A percentile compares a stretch with the other conserved stretches of the same genome.
Evolutionary conservation across 2,888 invertebrate genomes (phyloP).

Genomic region (Cosmia trapezina): DNA sequence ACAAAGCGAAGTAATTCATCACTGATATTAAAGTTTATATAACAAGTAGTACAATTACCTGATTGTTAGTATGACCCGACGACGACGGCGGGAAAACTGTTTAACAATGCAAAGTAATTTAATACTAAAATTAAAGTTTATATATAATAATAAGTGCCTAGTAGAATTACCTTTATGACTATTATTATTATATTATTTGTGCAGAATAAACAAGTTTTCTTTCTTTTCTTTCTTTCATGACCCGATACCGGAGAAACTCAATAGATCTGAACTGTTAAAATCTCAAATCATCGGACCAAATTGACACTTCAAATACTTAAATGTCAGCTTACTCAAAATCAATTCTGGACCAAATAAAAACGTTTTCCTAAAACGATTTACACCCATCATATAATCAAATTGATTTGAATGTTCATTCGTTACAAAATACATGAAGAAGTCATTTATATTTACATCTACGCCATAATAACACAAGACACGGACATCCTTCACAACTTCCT

Average conservation of each 20-base stretch:
- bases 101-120: slow-evolving; percentile 12
- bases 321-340: slow-evolving; percentile 1
- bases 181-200: no score
- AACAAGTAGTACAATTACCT: neutral
- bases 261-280: slow-evolving; percentile 7
- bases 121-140: neutral
- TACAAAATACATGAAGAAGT: slow-evolving; percentile 9
- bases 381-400: slow-evolving; percentile 21
- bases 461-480: slow-evolving; percentile 37
- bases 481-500: slow-evolving; percentile 69
- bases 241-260: neutral
- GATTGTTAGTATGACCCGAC: neutral
- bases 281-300: slow-evolving; percentile 34
- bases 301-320: slow-evolving; percentile 6
- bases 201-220: no score
- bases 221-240: no score
- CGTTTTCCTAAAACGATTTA: slow-evolving; percentile 9
- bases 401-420: neutral
- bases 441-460: slow-evolving; percentile 22
- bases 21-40: neutral
- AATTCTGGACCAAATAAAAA: neutral
- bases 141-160: neutral
- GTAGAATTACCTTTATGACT: no score
- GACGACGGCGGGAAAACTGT: neutral
- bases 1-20: slow-evolving; percentile 12